Evolutionary conservation across 2,888 invertebrate species (phyloP), one percentile per base, ranked within the genome.

Genomic region (Mimas tiliae): DNA sequence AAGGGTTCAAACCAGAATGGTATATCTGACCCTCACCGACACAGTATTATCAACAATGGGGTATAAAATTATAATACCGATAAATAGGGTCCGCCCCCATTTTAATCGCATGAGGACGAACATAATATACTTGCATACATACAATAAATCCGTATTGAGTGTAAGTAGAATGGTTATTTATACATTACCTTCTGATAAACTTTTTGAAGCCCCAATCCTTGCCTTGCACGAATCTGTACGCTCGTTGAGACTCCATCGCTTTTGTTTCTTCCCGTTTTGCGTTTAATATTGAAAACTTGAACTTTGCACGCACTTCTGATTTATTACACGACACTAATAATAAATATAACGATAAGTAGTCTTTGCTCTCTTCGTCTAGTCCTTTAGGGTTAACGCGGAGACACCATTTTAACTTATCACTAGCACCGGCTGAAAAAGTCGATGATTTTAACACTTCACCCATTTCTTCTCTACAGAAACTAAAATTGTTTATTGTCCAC

Each of bases 141-240:
- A 58, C 19, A 19, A 27, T 52, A 16, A 55, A 55, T 19, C 62
- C 8, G 45, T 16, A 16, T 62, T 47, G 27, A 47, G 7, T 47
- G 14, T 9, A 19, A 1, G 21, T 33, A 27, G n/a, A 53, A 67
- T 66, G 68, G 34, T 27, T 14, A 62, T 52, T 63, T 21, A 66
- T 47, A 78, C 88, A 86, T 58, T 77, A 91, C 93, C 93, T 96
- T 85, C 99, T 96, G 76, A 99, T 99, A 90, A 99, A 99, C 93
- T 99, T 99, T 94, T 99, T 99, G 95, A 99, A 99, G 69, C 99
- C 99, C 99, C 99, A 99, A 95, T 99, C 99, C 94, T 99, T 99
- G 80, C 99, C 99, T 94, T 99, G 99, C 71, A 99, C 99, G 94
- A 99, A 99, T 95, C 99, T 96, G 94, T 99, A 99, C 73, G 99